Conservation (phyloP, 1,140 invertebrate species). For the Trichonephila clavata region DNA sequence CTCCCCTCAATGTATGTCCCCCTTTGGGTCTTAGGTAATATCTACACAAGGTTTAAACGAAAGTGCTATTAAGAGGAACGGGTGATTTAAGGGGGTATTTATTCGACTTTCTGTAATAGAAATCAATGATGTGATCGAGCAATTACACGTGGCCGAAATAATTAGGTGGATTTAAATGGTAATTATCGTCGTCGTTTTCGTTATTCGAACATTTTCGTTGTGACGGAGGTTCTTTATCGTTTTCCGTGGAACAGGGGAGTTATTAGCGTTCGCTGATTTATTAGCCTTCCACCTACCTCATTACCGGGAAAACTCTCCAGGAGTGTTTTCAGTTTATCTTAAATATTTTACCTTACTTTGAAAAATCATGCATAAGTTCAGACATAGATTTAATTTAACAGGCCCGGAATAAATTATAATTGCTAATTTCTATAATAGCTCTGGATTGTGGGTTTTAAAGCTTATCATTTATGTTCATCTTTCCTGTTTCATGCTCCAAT, state of each 20-base stretch:
- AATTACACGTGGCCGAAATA: constrained; percentile 74
- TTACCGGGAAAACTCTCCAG: neutral
- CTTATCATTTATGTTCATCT: constrained; percentile 23
- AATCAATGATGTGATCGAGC: constrained; percentile 72
- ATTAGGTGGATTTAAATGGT: constrained; percentile 74
- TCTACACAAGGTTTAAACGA: constrained; percentile 37
- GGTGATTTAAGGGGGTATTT: constrained; percentile 61
- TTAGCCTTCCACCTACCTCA: constrained; percentile 4
- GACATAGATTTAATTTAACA: neutral
- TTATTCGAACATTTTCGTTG: constrained; percentile 62
- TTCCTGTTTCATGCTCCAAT: neutral
- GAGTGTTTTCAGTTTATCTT: constrained; percentile 23
- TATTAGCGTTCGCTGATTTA: constrained; percentile 61
- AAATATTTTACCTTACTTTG: constrained; percentile 32
- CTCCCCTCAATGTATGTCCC: neutral
- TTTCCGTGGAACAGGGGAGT: constrained; percentile 50
- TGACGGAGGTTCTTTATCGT: constrained; percentile 60
- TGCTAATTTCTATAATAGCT: constrained; percentile 11
- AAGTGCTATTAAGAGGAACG: constrained; percentile 59
- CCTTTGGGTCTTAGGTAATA: constrained; percentile 28
- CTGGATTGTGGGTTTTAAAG: neutral
- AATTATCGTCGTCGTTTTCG: constrained; percentile 70
- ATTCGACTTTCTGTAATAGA: constrained; percentile 65
- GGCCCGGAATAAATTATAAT: constrained; percentile 16
- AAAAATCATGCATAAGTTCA: neutral